Percentiles rank a stretch among this genome's conserved stretches.
Evolutionary conservation across 2,113 vertebrate genomes (phyloP).

Genomic region (Calidris pugnax): DNA sequence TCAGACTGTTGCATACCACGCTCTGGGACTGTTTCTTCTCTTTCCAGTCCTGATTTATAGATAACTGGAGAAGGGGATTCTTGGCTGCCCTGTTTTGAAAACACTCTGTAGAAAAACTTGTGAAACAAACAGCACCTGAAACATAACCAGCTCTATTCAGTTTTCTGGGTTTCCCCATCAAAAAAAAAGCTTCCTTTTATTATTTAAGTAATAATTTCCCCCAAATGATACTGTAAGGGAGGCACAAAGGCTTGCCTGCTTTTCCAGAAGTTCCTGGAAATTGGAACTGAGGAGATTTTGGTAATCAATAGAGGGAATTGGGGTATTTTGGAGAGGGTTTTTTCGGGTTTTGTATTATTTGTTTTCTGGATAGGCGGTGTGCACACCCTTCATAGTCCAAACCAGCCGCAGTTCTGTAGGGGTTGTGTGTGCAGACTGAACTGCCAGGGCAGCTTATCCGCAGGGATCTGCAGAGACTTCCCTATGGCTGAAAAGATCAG

Average conservation of each 20-base stretch:
- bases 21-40: neutral
- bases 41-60: constrained; percentile 33
- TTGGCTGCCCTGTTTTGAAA: constrained; percentile 45
- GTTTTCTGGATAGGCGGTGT: neutral
- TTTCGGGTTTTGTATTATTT: neutral
- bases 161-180: neutral
- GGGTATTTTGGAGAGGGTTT: neutral
- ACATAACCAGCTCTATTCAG: neutral
- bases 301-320: neutral
- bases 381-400: neutral
- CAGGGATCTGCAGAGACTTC: neutral
- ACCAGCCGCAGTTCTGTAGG: neutral
- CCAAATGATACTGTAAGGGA: neutral
- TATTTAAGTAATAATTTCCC: neutral
- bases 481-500: neutral
- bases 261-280: neutral
- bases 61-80: constrained; percentile 15
- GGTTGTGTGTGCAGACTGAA: neutral
- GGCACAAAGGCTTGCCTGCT: neutral
- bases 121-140: neutral
- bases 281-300: neutral
- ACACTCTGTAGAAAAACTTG: neutral
- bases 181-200: neutral
- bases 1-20: neutral
- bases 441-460: neutral